phyloP scores from a whole-genome alignment of 2,797 vertebrate species.

The Hydrolagus colliei region DNA sequence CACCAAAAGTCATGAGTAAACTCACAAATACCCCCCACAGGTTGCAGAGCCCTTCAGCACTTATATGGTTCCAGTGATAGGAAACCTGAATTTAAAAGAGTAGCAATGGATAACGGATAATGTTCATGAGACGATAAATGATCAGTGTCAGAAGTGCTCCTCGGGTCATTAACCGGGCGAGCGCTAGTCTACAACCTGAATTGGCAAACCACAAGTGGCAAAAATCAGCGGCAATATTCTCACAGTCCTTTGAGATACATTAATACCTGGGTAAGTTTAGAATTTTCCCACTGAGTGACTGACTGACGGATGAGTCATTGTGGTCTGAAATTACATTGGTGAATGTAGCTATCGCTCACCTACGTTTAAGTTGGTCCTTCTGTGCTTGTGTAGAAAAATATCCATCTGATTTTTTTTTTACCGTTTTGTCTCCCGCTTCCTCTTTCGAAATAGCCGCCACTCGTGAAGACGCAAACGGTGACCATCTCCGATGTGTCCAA shows the following conservation, averaged over 20 bases:
- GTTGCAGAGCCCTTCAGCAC: neutral
- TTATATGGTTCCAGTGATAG: neutral
- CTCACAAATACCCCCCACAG: neutral
- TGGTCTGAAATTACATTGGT: neutral
- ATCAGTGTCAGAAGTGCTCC: conserved; percentile 12
- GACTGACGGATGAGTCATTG: neutral
- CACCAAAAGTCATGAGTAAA: neutral
- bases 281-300: neutral
- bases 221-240: neutral
- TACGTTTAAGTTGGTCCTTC: neutral
- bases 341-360: neutral
- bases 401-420: neutral
- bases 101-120: neutral
- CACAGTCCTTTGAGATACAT: neutral
- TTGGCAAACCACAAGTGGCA: conserved; percentile 1
- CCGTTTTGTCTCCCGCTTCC: neutral
- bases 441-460: conserved; percentile 66
- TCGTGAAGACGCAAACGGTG: conserved; percentile 89
- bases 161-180: neutral
- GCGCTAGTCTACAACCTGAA: neutral
- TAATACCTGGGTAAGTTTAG: neutral
- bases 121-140: neutral
- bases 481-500: conserved; percentile 85
- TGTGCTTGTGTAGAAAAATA: neutral
- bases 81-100: neutral